Conservation (phyloP, 2,113 vertebrate species). For the Progne subis region DNA sequence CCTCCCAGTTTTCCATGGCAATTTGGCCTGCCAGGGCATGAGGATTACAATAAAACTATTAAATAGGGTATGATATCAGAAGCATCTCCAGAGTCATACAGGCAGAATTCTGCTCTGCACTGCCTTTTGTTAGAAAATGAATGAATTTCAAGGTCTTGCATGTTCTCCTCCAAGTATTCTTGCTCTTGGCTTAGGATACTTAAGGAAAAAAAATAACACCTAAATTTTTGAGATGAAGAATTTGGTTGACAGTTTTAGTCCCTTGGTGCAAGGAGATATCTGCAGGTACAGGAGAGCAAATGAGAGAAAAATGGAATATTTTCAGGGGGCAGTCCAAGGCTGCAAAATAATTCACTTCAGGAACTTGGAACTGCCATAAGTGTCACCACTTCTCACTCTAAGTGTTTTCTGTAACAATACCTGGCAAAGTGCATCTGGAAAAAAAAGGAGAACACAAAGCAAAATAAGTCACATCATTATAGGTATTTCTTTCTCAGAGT, state of each 20-base stretch:
- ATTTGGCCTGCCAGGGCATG: background rate
- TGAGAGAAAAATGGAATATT: conserved; percentile 42
- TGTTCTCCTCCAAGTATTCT: background rate
- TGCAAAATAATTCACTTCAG: background rate
- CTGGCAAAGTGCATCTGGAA: background rate
- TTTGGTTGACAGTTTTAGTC: background rate
- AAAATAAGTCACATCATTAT: conserved; percentile 1
- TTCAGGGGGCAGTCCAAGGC: conserved; percentile 5
- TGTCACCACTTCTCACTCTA: conserved; percentile 40
- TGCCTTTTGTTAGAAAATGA: background rate
- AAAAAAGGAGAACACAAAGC: background rate
- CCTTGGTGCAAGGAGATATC: background rate
- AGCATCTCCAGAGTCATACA: background rate
- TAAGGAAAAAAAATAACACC: background rate
- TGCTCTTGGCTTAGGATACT: background rate
- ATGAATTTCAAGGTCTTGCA: background rate
- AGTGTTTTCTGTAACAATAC: conserved; percentile 30
- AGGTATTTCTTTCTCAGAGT: background rate
- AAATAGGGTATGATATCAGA: background rate
- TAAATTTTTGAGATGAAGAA: conserved; percentile 9
- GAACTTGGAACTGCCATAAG: background rate
- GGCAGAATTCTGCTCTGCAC: background rate
- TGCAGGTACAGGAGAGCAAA: background rate
- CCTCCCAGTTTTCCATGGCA: background rate
- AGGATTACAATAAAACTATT: background rate